These are phyloP conservation scores for Tadarida brasiliensis DNA, from an alignment of 2,797 vertebrate genomes.

Conservation along the genomic window DNA sequence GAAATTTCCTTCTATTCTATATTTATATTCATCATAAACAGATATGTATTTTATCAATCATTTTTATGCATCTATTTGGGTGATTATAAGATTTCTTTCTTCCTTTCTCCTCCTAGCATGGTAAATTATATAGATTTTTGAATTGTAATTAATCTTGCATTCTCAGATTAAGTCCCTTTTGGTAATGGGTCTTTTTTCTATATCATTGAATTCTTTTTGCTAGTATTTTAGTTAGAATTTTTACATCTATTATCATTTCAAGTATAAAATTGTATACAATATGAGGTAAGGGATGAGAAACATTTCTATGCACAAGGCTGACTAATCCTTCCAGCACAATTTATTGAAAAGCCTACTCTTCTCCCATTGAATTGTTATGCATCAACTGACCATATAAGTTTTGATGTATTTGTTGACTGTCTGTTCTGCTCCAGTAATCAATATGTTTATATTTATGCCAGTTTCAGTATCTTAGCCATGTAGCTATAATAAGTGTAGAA, in stretches of 20 bases:
- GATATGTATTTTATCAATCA: neutral
- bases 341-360: neutral
- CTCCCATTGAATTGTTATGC: neutral
- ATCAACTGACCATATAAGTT: neutral
- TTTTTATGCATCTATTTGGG: neutral
- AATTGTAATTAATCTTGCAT: neutral
- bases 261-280: neutral
- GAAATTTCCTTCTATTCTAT: neutral
- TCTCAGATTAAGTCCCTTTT: neutral
- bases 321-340: neutral
- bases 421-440: neutral
- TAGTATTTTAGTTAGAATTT: neutral
- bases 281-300: neutral
- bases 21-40: neutral
- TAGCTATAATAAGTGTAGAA: neutral
- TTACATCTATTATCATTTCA: neutral
- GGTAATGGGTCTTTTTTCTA: neutral
- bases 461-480: neutral
- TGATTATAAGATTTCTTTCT: neutral
- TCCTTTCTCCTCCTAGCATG: neutral
- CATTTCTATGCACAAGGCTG: neutral
- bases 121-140: neutral
- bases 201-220: neutral
- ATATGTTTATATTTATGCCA: neutral
- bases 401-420: neutral